A percentile compares a stretch with the other conserved stretches of the same genome.
Evolutionary conservation across 1,140 invertebrate species (phyloP).

Genomic region (Drosophila parvula): DNA sequence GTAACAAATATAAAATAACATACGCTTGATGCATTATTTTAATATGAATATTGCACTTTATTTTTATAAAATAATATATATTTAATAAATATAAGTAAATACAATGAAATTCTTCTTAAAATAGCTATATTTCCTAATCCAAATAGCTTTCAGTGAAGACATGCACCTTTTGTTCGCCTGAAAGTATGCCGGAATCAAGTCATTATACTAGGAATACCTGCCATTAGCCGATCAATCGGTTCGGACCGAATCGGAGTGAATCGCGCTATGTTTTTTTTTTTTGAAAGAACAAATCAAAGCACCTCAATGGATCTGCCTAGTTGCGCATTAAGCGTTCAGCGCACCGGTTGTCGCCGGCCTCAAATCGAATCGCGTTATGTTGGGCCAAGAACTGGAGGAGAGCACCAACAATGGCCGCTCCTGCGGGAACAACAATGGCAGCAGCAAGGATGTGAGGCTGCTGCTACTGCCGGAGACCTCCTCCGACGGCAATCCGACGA

Average conservation of each 20-base stretch:
- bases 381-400: slow-evolving; percentile 14
- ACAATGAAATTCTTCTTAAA: background rate
- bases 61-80: background rate
- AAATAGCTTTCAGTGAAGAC: slow-evolving; percentile 4
- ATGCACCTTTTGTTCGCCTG: background rate
- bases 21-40: no score
- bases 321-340: slow-evolving; percentile 54
- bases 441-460: slow-evolving; percentile 59
- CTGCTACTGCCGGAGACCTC: slow-evolving; percentile 40
- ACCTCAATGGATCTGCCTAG: slow-evolving; percentile 45
- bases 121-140: background rate
- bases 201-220: slow-evolving; percentile 10
- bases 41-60: no score
- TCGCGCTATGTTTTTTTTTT: slow-evolving; percentile 3
- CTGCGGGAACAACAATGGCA: slow-evolving; percentile 37
- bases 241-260: slow-evolving; percentile 22
- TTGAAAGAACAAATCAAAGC: slow-evolving; percentile 43
- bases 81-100: background rate
- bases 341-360: slow-evolving; percentile 48
- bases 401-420: slow-evolving; percentile 27
- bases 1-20: no score
- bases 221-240: slow-evolving; percentile 15
- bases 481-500: slow-evolving; percentile 1
- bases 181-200: slow-evolving; percentile 43
- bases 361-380: slow-evolving; percentile 48